Evolutionary conservation across 2,888 invertebrate species (phyloP), one percentile per base, ranked within the genome.

Genomic region (Drosophila limbata): DNA sequence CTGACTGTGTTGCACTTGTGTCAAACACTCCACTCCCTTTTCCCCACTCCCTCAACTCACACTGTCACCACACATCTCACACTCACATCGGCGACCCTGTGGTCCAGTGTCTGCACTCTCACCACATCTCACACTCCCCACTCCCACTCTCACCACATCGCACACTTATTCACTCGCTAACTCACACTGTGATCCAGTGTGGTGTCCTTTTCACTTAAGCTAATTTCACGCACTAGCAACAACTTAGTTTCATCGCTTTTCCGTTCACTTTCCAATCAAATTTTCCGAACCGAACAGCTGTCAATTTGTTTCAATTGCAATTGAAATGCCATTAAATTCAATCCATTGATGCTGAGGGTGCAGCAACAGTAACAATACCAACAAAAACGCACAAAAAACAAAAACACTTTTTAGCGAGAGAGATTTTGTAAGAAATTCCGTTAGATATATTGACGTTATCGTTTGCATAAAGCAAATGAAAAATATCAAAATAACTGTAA

Each of bases 221-320:
- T 90, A 90, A 91, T 91, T 91, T 91, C 90, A 91, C 90, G 91
- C 86, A 87, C 79, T 80, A 69, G 69, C 79, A 77, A 79, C 69
- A 75, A 64, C 76, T 72, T 19, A 57, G 19, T 50, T 59, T 28
- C 40, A 47, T 53, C n/a, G 15, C 33, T 39, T 15, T 48, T 44
- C 39, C 44, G 52, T 56, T 51, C 39, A 42, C 51, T 57, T 66
- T 70, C 51, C 80, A 76, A 82, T 83, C 69, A 72, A 71, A 77
- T 78, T 72, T 66, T 21, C 44, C 35, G 31, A 31, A 25, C 39
- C 47, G 68, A 88, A 69, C 89, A 89, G 89, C 84, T 89, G 90
- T 84, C 81, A 69, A 75, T 78, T 73, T 74, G 73, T 79, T n/a
- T 73, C 71, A 69, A 77, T 77, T 66, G 66, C 62, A 69, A 69